Conservation (phyloP, 2,888 invertebrate species). For the Ecliptopera silaceata region DNA sequence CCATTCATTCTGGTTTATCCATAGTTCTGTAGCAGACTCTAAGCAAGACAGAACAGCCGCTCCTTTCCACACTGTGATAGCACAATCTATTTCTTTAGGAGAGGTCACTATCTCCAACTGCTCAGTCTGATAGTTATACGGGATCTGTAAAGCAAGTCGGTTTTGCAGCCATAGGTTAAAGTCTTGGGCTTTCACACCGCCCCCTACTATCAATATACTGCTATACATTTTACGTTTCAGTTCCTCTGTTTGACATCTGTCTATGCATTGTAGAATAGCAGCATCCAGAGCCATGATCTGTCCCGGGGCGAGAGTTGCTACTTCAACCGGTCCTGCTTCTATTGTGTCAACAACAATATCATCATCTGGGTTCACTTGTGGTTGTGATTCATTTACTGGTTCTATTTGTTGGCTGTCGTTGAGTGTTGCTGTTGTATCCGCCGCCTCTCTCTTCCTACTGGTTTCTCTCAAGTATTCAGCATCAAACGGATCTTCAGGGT, state of each 20-base stretch:
- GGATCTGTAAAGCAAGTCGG: conserved; percentile 91
- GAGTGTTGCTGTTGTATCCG: conserved; percentile 62
- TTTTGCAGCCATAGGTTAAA: conserved; percentile 95
- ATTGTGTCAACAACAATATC: conserved; percentile 88
- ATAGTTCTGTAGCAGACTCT: conserved; percentile 95
- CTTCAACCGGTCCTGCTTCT: conserved; percentile 83
- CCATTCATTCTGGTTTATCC: conserved; percentile 95
- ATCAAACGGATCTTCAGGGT: conserved; percentile 97
- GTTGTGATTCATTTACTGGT: conserved; percentile 75
- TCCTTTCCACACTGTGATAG: conserved; percentile 96
- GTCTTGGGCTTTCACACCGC: conserved; percentile 93
- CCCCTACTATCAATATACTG: conserved; percentile 95
- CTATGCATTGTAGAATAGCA: conserved; percentile 95
- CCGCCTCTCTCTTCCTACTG: conserved; percentile 83
- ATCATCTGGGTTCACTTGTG: conserved; percentile 83
- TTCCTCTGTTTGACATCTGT: conserved; percentile 94
- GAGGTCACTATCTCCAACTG: conserved; percentile 94
- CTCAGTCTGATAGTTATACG: conserved; percentile 90
- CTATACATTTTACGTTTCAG: conserved; percentile 97
- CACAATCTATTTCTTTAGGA: conserved; percentile 96
- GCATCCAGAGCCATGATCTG: conserved; percentile 94
- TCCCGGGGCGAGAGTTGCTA: conserved; percentile 88
- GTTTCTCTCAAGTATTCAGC: conserved; percentile 96
- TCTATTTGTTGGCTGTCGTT: conserved; percentile 78
- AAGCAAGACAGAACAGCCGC: conserved; percentile 96